phyloP scores from a whole-genome alignment of 2,888 invertebrate species.

The Cantharis lateralis region DNA sequence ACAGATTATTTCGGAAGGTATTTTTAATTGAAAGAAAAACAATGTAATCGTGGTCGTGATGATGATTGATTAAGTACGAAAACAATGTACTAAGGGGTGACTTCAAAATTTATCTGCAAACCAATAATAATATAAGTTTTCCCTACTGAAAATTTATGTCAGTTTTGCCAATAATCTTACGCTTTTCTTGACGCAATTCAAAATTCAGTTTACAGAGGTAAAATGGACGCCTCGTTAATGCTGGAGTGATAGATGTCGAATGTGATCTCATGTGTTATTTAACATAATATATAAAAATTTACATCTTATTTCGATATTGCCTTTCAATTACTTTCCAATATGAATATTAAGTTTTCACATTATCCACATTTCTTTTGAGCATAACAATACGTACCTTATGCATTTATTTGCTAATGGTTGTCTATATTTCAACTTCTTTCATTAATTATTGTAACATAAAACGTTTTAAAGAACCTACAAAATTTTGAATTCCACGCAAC shows the following conservation, averaged over 20 bases:
- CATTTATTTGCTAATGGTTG: background rate
- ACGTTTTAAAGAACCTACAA: background rate
- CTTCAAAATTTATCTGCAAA: background rate
- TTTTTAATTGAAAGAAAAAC: background rate
- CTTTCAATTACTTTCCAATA: background rate
- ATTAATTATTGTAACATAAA: background rate
- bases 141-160: background rate
- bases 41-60: background rate
- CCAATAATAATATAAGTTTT: background rate
- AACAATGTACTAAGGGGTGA: background rate
- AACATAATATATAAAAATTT: constrained; percentile 8
- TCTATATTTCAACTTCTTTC: background rate
- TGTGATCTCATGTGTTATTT: background rate
- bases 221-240: background rate
- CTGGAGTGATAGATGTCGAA: background rate
- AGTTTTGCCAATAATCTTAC: background rate
- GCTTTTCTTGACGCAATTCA: background rate
- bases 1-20: background rate
- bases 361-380: background rate
- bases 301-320: background rate
- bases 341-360: background rate
- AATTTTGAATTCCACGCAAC: background rate
- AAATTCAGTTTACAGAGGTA: background rate
- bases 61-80: background rate
- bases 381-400: background rate